A percentile compares a stretch with the other conserved stretches of the same genome.
Evolutionary conservation across 1,140 invertebrate species (phyloP).

Genomic region (Drosophila pallidifrons): DNA sequence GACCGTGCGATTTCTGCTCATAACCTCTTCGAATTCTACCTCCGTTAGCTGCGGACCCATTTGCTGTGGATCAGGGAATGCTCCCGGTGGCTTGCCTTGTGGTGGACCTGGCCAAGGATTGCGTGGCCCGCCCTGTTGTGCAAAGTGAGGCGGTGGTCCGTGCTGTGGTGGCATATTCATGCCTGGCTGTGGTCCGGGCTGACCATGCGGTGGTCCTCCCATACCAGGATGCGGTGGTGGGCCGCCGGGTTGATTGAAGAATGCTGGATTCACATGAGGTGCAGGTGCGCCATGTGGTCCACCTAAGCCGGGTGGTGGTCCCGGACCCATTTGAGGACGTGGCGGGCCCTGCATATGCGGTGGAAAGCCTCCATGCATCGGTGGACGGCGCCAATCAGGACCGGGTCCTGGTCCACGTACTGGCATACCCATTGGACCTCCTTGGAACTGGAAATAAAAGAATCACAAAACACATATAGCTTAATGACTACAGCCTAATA

Average conservation of each 20-base stretch:
- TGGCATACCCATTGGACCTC: slow-evolving; percentile 89
- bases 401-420: slow-evolving; percentile 87
- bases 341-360: slow-evolving; percentile 91
- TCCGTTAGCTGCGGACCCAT: slow-evolving; percentile 92
- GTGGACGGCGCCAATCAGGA: slow-evolving; percentile 92
- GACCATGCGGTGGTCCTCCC: slow-evolving; percentile 87
- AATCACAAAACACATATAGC: slow-evolving; percentile 6
- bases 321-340: slow-evolving; percentile 86
- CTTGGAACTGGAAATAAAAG: slow-evolving; percentile 86
- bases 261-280: slow-evolving; percentile 98
- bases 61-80: slow-evolving; percentile 79
- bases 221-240: slow-evolving; percentile 88
- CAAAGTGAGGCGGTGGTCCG: slow-evolving; percentile 88
- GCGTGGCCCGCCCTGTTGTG: slow-evolving; percentile 84
- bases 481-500: slow-evolving; percentile 21
- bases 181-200: slow-evolving; percentile 87
- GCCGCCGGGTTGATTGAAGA: slow-evolving; percentile 92
- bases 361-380: slow-evolving; percentile 87
- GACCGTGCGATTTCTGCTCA: slow-evolving; percentile 98
- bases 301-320: slow-evolving; percentile 86
- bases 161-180: slow-evolving; percentile 86
- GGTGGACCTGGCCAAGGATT: slow-evolving; percentile 81
- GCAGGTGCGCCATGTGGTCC: slow-evolving; percentile 90
- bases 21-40: slow-evolving; percentile 99
- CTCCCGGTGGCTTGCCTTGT: slow-evolving; percentile 86